Evolutionary conservation across 2,888 invertebrate genomes (phyloP).

Genomic region (Drosophila diplacantha): DNA sequence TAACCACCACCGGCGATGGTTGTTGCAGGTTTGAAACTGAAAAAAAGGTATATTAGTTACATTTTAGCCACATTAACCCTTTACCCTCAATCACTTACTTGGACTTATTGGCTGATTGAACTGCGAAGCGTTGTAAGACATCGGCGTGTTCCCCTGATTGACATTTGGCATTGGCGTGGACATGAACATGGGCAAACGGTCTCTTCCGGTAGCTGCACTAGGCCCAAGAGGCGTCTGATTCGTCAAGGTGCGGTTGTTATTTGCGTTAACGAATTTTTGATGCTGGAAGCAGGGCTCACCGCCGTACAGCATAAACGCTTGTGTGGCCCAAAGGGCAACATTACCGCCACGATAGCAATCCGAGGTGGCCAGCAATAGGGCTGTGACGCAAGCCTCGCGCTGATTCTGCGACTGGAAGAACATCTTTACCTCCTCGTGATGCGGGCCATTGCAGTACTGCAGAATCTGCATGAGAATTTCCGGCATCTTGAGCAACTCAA

Average conservation of each 20-base stretch:
- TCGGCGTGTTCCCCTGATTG: not conserved
- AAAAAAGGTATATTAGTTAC: not conserved
- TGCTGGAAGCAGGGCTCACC: constrained; percentile 82
- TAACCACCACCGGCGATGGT: constrained; percentile 43
- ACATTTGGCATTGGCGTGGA: constrained; percentile 75
- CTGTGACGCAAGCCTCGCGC: constrained; percentile 93
- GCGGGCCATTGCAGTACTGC: constrained; percentile 89
- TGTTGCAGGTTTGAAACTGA: constrained; percentile 35
- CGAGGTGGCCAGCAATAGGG: constrained; percentile 90
- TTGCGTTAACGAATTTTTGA: constrained; percentile 58
- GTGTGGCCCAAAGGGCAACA: constrained; percentile 90
- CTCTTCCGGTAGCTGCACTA: constrained; percentile 41
- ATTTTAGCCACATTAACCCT: not conserved
- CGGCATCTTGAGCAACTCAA: constrained; percentile 90
- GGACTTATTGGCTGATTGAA: constrained; percentile 77
- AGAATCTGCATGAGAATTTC: constrained; percentile 91
- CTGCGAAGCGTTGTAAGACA: constrained; percentile 70
- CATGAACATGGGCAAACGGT: constrained; percentile 73
- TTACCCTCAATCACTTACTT: constrained; percentile 69
- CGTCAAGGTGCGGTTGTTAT: constrained; percentile 44
- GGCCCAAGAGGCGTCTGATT: constrained; percentile 43
- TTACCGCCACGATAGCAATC: constrained; percentile 81
- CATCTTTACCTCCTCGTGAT: constrained; percentile 88
- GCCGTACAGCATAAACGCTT: constrained; percentile 95
- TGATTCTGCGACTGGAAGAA: constrained; percentile 91